A percentile compares a stretch with the other conserved stretches of the same genome.
phyloP scores from a whole-genome alignment of 2,888 invertebrate genomes.

The Torymus auratus region DNA sequence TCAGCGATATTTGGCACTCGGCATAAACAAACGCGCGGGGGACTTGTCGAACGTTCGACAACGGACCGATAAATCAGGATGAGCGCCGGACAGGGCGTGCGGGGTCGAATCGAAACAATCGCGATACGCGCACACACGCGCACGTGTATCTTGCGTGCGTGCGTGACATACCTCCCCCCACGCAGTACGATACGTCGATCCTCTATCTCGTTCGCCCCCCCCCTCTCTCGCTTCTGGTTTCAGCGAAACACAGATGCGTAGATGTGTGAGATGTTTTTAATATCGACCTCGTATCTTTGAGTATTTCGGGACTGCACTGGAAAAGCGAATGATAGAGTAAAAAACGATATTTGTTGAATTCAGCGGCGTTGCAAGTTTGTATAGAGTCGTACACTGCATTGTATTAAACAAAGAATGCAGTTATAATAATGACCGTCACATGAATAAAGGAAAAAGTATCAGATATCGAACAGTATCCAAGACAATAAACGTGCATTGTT shows the following conservation, averaged over 20 bases:
- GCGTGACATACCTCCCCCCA: neutral
- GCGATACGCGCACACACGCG: neutral
- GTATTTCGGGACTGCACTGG: too few relatives aligned
- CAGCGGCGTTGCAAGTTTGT: too few relatives aligned
- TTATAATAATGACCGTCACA: neutral
- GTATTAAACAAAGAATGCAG: neutral
- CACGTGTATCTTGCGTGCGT: constrained; percentile 15
- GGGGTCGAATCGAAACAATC: constrained; percentile 37
- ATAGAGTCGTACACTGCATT: too few relatives aligned
- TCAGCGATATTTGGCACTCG: constrained; percentile 38
- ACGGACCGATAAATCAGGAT: constrained; percentile 44
- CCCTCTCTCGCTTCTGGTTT: too few relatives aligned
- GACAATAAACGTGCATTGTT: too few relatives aligned
- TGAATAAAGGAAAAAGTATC: too few relatives aligned
- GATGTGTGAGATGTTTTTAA: too few relatives aligned
- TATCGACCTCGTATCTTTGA: too few relatives aligned
- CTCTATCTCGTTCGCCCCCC: neutral
- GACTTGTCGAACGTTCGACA: constrained; percentile 42
- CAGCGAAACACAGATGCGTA: too few relatives aligned
- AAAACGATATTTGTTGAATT: too few relatives aligned
- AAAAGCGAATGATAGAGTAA: too few relatives aligned
- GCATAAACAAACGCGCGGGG: constrained; percentile 32
- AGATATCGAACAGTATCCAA: too few relatives aligned
- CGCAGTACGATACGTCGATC: constrained; percentile 5
- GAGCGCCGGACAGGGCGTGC: constrained; percentile 21